Evolutionary conservation across 2,797 vertebrate genomes (phyloP).

Genomic region (Clarias platycephalus): DNA sequence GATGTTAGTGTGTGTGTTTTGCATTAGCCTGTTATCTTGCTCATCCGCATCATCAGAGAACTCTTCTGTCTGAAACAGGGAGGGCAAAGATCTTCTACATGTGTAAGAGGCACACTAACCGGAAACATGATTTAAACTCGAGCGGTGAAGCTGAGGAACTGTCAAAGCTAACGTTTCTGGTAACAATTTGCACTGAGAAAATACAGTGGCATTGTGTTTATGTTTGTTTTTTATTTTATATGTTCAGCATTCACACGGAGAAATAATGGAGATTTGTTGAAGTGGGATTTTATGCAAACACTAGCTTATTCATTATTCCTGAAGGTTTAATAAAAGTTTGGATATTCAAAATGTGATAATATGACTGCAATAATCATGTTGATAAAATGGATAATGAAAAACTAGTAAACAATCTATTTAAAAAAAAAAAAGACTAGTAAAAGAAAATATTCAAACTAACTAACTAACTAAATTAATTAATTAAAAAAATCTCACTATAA

Average conservation of each 20-base stretch:
- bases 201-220: too few relatives aligned
- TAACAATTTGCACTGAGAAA: too few relatives aligned
- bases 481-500: background rate
- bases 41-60: conserved; percentile 70
- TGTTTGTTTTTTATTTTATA: background rate
- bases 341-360: background rate
- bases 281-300: background rate
- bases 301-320: background rate
- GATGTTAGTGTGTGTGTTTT: conserved; percentile 62
- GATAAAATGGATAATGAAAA: background rate
- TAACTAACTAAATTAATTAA: background rate
- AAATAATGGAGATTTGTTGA: background rate
- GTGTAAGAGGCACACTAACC: conserved; percentile 44
- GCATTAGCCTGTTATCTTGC: conserved; percentile 65
- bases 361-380: background rate
- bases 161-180: background rate
- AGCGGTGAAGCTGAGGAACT: background rate
- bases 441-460: background rate
- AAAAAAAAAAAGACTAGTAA: background rate
- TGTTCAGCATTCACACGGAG: background rate
- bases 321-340: background rate
- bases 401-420: background rate
- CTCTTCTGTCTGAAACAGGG: conserved; percentile 70
- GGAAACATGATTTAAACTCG: background rate
- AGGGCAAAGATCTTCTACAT: conserved; percentile 55